Conservation (phyloP, 2,113 vertebrate species). For the Petromus typicus region DNA sequence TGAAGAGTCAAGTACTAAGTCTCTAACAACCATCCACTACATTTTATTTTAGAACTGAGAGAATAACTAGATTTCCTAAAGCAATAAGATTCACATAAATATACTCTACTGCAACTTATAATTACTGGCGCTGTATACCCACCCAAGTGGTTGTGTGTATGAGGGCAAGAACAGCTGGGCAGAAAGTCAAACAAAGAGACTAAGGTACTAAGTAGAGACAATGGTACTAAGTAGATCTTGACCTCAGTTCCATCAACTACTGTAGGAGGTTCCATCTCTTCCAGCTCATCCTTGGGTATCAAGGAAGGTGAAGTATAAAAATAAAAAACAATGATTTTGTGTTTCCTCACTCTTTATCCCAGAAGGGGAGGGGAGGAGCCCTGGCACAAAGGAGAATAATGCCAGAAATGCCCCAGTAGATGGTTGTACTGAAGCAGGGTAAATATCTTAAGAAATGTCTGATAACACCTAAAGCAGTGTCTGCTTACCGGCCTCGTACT, state of each 20-base stretch:
- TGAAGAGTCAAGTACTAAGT: conserved; percentile 50
- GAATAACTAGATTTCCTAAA: conserved; percentile 58
- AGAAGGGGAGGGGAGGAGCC: neutral
- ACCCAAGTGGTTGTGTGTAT: neutral
- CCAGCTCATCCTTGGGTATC: neutral
- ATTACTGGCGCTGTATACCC: neutral
- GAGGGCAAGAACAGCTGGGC: neutral
- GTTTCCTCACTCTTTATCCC: neutral
- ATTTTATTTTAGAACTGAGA: conserved; percentile 71
- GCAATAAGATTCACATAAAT: neutral
- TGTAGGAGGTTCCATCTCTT: neutral
- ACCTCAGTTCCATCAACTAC: neutral
- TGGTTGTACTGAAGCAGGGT: neutral
- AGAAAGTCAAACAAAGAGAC: neutral
- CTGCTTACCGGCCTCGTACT: neutral
- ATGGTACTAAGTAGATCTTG: neutral
- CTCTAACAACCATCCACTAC: conserved; percentile 41
- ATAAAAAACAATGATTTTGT: neutral
- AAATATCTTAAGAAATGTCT: neutral
- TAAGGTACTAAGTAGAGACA: neutral
- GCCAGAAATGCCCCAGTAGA: too few species aligned
- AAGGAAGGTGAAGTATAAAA: neutral
- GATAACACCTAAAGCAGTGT: too few species aligned
- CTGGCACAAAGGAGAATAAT: neutral
- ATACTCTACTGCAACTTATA: neutral